Evolutionary conservation across 1,140 invertebrate genomes (phyloP).

Genomic region (Drosophila sturtevanti): DNA sequence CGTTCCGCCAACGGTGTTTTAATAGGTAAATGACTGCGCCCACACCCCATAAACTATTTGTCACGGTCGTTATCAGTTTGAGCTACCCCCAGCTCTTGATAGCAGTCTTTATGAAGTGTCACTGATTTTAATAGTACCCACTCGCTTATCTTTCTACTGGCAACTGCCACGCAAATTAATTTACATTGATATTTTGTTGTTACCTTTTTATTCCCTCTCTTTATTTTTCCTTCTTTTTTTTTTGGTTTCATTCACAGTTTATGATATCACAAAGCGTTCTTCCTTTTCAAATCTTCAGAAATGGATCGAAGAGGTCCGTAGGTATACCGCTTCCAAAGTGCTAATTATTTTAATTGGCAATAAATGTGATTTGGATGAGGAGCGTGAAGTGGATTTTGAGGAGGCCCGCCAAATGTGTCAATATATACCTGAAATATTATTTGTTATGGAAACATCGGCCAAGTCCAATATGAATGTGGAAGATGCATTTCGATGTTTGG

Average conservation of each 20-base stretch:
- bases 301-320: conserved; percentile 97
- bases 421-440: conserved; percentile 92
- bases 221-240: too few species aligned
- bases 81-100: conserved; percentile 36
- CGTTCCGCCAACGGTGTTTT: conserved; percentile 96
- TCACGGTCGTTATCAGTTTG: conserved; percentile 40
- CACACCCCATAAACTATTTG: conserved; percentile 49
- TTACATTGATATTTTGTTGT: neutral
- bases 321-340: conserved; percentile 95
- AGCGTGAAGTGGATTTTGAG: conserved; percentile 91
- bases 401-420: conserved; percentile 93
- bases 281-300: conserved; percentile 94
- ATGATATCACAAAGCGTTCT: conserved; percentile 96
- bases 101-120: conserved; percentile 41
- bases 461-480: conserved; percentile 97
- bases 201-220: too few species aligned
- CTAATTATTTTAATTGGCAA: conserved; percentile 95
- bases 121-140: conserved; percentile 53
- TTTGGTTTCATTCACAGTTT: conserved; percentile 85
- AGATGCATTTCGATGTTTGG: conserved; percentile 94
- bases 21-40: conserved; percentile 85
- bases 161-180: conserved; percentile 28
- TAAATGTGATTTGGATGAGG: conserved; percentile 92
- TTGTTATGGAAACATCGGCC: conserved; percentile 95
- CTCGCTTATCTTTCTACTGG: conserved; percentile 32